These are phyloP conservation scores for Polyergus mexicanus DNA, from an alignment of 1,140 invertebrate species.

Conservation along the genomic window DNA sequence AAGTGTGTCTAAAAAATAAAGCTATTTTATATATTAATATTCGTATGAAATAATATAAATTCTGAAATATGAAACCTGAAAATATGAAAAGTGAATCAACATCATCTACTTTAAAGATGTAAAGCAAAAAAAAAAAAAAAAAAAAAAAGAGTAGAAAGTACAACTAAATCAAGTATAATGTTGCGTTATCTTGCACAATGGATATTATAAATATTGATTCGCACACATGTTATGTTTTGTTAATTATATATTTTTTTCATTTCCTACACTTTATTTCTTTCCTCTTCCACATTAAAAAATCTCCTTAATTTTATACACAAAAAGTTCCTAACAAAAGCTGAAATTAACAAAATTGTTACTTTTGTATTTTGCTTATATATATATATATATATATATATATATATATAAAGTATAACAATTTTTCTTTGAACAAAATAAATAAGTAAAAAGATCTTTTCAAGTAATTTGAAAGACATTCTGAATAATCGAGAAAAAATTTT, in stretches of 20 bases:
- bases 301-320: background rate
- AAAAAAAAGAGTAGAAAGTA: background rate
- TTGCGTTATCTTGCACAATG: background rate
- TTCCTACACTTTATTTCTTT: background rate
- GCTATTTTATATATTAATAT: background rate
- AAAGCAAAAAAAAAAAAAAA: background rate
- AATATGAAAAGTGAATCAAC: background rate
- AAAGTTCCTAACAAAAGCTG: background rate
- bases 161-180: background rate
- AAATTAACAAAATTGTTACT: too few species aligned
- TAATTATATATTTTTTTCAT: background rate
- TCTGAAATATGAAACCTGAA: too few species aligned
- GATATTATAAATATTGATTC: conserved; percentile 5
- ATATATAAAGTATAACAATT: too few species aligned
- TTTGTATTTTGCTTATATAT: too few species aligned
- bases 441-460: too few species aligned
- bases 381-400: too few species aligned
- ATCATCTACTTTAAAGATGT: background rate
- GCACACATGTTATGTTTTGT: background rate
- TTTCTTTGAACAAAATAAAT: too few species aligned
- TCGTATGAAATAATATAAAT: background rate
- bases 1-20: background rate
- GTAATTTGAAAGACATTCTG: too few species aligned
- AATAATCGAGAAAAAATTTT: too few species aligned
- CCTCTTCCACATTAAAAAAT: background rate